phyloP scores from a whole-genome alignment of 35 echinoderm and acorn worm species.

The Ophiothrix spiculata region DNA sequence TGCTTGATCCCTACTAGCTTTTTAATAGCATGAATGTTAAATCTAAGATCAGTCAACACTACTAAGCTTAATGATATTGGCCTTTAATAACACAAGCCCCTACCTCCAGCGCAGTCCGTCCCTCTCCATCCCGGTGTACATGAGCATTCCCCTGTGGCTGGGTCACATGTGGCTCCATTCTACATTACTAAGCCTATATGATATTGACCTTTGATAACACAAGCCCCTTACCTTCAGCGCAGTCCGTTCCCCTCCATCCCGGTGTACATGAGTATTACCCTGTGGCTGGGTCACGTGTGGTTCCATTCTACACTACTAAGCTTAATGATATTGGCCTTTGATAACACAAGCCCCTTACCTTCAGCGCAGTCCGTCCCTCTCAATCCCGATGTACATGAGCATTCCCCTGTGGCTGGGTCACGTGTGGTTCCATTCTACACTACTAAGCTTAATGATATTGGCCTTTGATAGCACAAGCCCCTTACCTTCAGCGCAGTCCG shows the following conservation, averaged over 20 bases:
- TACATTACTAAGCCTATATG: too few species aligned
- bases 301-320: too few species aligned
- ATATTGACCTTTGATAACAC: too few species aligned
- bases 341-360: too few species aligned
- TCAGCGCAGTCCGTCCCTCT: constrained; percentile 70
- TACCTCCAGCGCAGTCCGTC: constrained; percentile 65
- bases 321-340: too few species aligned
- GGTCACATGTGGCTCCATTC: too few species aligned
- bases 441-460: too few species aligned
- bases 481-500: constrained; percentile 71
- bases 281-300: constrained; percentile 58
- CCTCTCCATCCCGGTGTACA: constrained; percentile 97
- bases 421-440: constrained; percentile 86
- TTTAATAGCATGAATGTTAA: too few species aligned
- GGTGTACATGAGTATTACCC: constrained; percentile 77
- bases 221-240: constrained; percentile 72
- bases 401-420: constrained; percentile 63
- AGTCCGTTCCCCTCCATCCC: constrained; percentile 88
- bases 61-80: too few species aligned
- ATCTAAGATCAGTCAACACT: too few species aligned
- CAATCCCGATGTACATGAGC: constrained; percentile 88
- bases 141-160: constrained; percentile 64
- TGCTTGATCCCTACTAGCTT: too few species aligned
- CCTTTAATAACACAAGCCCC: neutral
- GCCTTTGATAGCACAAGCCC: too few species aligned